These are phyloP conservation scores for Heptranchias perlo DNA, from an alignment of 2,113 vertebrate species.

Conservation along the genomic window DNA sequence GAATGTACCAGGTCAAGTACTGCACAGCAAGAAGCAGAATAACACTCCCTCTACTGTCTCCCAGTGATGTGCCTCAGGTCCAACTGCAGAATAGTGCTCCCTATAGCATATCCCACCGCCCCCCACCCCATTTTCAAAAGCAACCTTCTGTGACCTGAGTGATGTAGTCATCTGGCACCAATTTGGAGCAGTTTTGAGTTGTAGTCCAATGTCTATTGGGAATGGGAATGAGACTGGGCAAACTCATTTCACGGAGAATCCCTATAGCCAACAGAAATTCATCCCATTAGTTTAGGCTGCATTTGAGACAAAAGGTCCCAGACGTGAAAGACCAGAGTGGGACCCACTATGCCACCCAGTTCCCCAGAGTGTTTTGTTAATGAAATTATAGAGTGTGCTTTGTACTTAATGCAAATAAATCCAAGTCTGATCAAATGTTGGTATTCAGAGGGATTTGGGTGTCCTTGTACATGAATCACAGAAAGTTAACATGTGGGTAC, in stretches of 20 bases:
- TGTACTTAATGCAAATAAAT: neutral
- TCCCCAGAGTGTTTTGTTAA: neutral
- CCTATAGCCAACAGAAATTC: neutral
- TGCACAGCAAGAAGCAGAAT: neutral
- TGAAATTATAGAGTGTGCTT: neutral
- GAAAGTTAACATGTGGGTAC: too few species aligned
- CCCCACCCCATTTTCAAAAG: neutral
- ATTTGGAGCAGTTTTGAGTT: neutral
- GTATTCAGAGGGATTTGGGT: too few species aligned
- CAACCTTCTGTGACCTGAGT: neutral
- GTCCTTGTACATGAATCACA: too few species aligned
- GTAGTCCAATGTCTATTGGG: neutral
- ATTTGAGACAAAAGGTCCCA: neutral
- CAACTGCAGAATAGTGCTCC: neutral
- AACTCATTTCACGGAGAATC: neutral
- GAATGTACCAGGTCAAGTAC: neutral
- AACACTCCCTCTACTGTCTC: neutral
- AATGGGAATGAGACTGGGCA: neutral
- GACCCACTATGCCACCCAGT: neutral
- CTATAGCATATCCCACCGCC: neutral
- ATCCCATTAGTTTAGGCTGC: neutral
- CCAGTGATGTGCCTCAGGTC: neutral
- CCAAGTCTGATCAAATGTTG: too few species aligned
- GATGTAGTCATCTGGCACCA: neutral
- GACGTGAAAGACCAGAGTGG: neutral